Conservation (phyloP, 2,113 vertebrate species). For the Abramis brama region DNA sequence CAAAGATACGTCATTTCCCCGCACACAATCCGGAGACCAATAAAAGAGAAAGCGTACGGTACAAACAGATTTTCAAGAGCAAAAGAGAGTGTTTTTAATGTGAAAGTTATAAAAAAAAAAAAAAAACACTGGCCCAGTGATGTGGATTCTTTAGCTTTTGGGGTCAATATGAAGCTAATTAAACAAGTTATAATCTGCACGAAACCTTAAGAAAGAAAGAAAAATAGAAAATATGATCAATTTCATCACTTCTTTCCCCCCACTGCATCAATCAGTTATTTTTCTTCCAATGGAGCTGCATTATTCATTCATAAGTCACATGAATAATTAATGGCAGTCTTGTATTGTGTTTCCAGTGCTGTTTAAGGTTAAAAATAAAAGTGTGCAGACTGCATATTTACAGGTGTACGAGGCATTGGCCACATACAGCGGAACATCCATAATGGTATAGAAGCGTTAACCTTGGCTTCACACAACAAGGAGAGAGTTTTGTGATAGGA, state of each 20-base stretch:
- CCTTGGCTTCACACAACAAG: slow-evolving; percentile 56
- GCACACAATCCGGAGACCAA: not conserved
- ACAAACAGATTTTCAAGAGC: slow-evolving; percentile 14
- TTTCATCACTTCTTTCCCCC: not conserved
- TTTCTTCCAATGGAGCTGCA: slow-evolving; percentile 7
- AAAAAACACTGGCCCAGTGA: not conserved
- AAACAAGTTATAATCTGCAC: not conserved
- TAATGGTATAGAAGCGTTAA: slow-evolving; percentile 48
- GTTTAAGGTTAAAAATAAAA: slow-evolving; percentile 49
- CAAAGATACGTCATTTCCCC: slow-evolving; percentile 6
- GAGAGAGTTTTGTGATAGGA: slow-evolving; percentile 42
- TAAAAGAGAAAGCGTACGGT: not conserved
- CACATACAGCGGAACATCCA: slow-evolving; percentile 42
- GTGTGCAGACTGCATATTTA: slow-evolving; percentile 50
- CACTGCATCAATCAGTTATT: slow-evolving; percentile 12
- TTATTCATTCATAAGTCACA: slow-evolving; percentile 48
- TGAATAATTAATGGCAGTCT: slow-evolving; percentile 58
- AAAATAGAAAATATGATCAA: not conserved
- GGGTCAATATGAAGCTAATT: not conserved
- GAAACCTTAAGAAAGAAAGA: not conserved
- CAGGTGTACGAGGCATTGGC: not conserved
- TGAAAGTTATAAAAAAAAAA: not conserved
- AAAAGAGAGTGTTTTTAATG: slow-evolving; percentile 19
- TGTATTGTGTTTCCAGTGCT: slow-evolving; percentile 34
- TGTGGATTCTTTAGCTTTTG: not conserved